These are phyloP conservation scores for Temnothorax ravouxi DNA, from an alignment of 2,888 invertebrate species.

Conservation along the genomic window DNA sequence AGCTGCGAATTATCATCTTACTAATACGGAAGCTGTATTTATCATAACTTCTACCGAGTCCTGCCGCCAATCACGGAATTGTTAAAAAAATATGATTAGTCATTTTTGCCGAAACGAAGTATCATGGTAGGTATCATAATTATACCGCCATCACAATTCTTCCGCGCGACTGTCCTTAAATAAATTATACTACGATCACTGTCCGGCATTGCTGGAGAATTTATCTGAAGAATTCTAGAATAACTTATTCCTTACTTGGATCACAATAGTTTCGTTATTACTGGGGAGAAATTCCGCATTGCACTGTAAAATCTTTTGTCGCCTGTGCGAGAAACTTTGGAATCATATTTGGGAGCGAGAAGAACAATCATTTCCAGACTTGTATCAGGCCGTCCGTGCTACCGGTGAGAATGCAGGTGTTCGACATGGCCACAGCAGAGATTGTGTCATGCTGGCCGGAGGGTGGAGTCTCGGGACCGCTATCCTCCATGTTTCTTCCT, in stretches of 20 bases:
- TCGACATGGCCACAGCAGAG: constrained; percentile 95
- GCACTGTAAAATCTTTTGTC: constrained; percentile 23
- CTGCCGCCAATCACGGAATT: neutral
- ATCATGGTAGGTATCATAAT: constrained; percentile 14
- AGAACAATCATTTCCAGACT: constrained; percentile 94
- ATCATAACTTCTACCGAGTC: neutral
- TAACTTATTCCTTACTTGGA: constrained; percentile 45
- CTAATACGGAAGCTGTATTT: constrained; percentile 85
- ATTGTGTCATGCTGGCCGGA: constrained; percentile 94
- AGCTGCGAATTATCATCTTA: constrained; percentile 85
- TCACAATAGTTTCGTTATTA: constrained; percentile 43
- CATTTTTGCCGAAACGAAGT: neutral
- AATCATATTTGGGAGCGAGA: constrained; percentile 5
- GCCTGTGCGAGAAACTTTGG: constrained; percentile 13
- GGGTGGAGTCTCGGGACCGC: constrained; percentile 90
- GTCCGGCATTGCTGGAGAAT: neutral
- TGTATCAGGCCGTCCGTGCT: constrained; percentile 98
- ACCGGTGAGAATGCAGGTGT: constrained; percentile 94
- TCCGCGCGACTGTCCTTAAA: constrained; percentile 1
- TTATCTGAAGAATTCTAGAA: constrained; percentile 10
- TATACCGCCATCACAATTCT: neutral
- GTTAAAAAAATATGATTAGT: constrained; percentile 29
- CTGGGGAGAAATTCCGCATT: constrained; percentile 15
- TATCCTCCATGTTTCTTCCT: constrained; percentile 79
- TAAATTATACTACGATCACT: constrained; percentile 16